A percentile compares a stretch with the other conserved stretches of the same genome.
phyloP scores from a whole-genome alignment of 2,113 vertebrate genomes.

The Fukomys damarensis region DNA sequence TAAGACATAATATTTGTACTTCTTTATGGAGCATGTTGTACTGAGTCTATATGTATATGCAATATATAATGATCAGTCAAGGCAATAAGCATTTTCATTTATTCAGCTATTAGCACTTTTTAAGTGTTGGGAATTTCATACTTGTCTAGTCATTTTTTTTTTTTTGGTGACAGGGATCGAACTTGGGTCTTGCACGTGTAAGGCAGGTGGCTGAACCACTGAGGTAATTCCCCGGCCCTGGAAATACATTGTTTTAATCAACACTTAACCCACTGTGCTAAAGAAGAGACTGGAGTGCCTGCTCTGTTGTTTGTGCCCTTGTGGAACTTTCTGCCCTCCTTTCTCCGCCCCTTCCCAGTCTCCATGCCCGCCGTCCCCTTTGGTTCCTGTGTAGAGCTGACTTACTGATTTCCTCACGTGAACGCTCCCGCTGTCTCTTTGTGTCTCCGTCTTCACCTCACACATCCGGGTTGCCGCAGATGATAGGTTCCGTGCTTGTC shows the following conservation, averaged over 20 bases:
- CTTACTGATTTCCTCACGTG: neutral
- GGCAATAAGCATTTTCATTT: neutral
- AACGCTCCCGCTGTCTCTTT: neutral
- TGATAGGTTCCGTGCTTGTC: neutral
- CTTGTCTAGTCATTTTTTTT: neutral
- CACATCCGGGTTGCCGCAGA: neutral
- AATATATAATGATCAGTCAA: neutral
- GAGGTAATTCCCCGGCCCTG: too few relatives aligned
- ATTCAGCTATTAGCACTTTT: neutral
- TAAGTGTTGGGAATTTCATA: neutral
- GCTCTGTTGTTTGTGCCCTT: neutral
- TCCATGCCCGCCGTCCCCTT: neutral
- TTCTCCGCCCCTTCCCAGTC: neutral
- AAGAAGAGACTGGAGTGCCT: too few relatives aligned
- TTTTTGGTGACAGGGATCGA: too few relatives aligned
- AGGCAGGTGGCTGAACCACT: too few relatives aligned
- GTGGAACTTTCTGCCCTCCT: neutral
- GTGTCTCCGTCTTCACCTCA: neutral
- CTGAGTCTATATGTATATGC: neutral
- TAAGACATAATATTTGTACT: neutral
- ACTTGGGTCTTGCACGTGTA: too few relatives aligned
- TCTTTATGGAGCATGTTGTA: neutral
- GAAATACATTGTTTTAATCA: neutral
- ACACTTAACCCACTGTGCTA: neutral
- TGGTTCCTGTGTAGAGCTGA: neutral